These are phyloP conservation scores for Climacteris rufus DNA, from an alignment of 2,113 vertebrate species.

Conservation along the genomic window DNA sequence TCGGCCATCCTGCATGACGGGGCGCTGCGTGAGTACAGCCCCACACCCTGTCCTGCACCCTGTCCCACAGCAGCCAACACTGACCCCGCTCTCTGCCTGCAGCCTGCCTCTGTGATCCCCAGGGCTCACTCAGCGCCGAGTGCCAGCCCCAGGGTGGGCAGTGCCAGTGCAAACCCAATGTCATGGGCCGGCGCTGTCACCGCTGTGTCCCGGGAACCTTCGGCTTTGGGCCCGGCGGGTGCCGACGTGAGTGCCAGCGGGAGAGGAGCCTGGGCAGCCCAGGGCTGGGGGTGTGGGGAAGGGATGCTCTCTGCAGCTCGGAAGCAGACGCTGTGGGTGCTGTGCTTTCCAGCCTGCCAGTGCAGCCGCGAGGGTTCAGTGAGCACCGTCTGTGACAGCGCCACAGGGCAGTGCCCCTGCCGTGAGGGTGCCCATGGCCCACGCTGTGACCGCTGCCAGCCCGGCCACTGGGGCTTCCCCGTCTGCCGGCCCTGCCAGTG, in stretches of 20 bases:
- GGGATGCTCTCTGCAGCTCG: rapidly evolving
- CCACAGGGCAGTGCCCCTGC: constrained; percentile 87
- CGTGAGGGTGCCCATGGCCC: constrained; percentile 82
- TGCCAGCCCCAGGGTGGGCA: constrained; percentile 90
- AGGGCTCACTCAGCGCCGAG: constrained; percentile 87
- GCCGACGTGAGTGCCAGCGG: constrained; percentile 75
- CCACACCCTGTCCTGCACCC: rapidly evolving
- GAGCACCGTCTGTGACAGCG: constrained; percentile 81
- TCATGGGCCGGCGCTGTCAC: constrained; percentile 85
- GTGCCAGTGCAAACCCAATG: constrained; percentile 86
- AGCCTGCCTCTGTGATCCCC: constrained; percentile 91
- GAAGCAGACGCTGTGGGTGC: not conserved
- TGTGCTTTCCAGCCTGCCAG: constrained; percentile 78
- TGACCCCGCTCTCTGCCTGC: not conserved
- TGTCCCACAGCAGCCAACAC: not conserved
- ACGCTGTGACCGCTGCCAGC: constrained; percentile 86
- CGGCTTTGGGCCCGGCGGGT: constrained; percentile 87
- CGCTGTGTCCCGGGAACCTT: constrained; percentile 85
- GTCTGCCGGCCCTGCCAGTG: constrained; percentile 86
- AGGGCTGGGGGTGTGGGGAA: rapidly evolving
- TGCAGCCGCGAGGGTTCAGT: constrained; percentile 86
- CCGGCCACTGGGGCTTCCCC: constrained; percentile 94
- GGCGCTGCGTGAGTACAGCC: constrained; percentile 82
- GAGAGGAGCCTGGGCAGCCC: not conserved
- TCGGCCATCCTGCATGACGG: constrained; percentile 85